Evolutionary conservation across 2,888 invertebrate species (phyloP), one percentile per base, ranked within the genome.

Genomic region (Chesias legatella): DNA sequence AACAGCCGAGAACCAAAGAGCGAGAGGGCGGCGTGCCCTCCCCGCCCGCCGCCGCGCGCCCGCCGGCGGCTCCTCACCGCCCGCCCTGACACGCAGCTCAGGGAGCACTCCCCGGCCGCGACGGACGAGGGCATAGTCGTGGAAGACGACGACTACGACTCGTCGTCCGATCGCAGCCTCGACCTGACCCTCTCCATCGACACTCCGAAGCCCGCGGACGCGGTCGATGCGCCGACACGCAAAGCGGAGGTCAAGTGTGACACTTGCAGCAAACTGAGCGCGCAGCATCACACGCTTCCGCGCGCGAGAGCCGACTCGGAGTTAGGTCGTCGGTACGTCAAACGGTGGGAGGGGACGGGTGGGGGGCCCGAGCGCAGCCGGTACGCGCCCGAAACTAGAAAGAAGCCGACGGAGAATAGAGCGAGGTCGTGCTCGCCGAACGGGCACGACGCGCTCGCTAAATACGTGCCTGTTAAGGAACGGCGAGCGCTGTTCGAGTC

Each of bases 401-500:
- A 83, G 33, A 85, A 85, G 58, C 75, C 84, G 7, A 53, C 80
- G 43, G 84, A 86, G 60, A 77, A 63, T 45, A 66, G 89, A 31
- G 86, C 86, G 44, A 73, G 88, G 45, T 88, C 88, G 7, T 86
- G 85, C 55, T 85, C 86, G 11, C 86, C 88, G n/a, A 83, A 79
- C 51, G 69, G 79, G 20, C 83, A 84, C 56, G 86, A 84, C 50
- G 84, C 70, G 24, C 63, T 79, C 9, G 91, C 92, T 44, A 90
- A 89, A 55, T 93, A 93, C 63, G 92, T 93, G 21, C 93, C 94
- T 0, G 94, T 94, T 25, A 89, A 90, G 53, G 93, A 93, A 58
- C 91, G 93, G 56, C 83, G 93, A 13, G 91, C 92, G 7, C 74
- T 93, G 10, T 93, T 94, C 63, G 94, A 94, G 63, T 92, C 93